phyloP scores from a whole-genome alignment of 2,797 vertebrate genomes.

The Diplodus sargus region DNA sequence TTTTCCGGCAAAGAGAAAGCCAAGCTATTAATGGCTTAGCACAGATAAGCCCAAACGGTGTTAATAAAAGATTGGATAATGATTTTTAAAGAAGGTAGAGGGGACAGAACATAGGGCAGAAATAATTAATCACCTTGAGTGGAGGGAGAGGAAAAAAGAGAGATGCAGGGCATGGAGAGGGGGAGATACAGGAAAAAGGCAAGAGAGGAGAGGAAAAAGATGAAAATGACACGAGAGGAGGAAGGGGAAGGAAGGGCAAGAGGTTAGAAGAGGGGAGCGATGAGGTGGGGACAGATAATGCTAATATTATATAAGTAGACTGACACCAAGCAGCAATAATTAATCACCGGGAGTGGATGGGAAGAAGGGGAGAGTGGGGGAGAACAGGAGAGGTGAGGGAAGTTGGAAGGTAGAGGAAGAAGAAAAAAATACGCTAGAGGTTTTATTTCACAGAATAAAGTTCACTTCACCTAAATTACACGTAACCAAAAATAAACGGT shows the following conservation, averaged over 20 bases:
- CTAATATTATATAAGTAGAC: constrained; percentile 58
- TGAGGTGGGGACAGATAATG: constrained; percentile 47
- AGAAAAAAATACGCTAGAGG: neutral
- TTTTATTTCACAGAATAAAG: constrained; percentile 31
- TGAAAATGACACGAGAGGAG: constrained; percentile 39
- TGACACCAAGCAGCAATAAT: constrained; percentile 56
- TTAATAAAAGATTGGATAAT: constrained; percentile 76
- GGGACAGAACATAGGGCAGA: constrained; percentile 61
- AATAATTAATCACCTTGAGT: constrained; percentile 74
- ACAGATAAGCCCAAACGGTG: constrained; percentile 69
- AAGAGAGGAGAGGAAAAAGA: constrained; percentile 29
- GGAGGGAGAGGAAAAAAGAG: constrained; percentile 20
- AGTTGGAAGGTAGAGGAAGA: neutral
- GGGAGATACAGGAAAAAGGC: constrained; percentile 13
- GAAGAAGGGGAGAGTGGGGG: constrained; percentile 27
- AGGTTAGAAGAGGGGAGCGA: constrained; percentile 34
- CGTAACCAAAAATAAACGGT: constrained; percentile 23
- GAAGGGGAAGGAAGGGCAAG: constrained; percentile 37
- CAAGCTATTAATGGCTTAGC: constrained; percentile 64
- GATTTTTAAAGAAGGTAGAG: constrained; percentile 69
- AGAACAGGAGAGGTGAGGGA: neutral
- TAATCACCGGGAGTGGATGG: constrained; percentile 49
- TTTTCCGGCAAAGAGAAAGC: constrained; percentile 56
- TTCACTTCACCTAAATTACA: constrained; percentile 28
- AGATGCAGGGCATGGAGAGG: constrained; percentile 18